Evolutionary conservation across 1,140 invertebrate species (phyloP).

Genomic region (Drosophila mayri): DNA sequence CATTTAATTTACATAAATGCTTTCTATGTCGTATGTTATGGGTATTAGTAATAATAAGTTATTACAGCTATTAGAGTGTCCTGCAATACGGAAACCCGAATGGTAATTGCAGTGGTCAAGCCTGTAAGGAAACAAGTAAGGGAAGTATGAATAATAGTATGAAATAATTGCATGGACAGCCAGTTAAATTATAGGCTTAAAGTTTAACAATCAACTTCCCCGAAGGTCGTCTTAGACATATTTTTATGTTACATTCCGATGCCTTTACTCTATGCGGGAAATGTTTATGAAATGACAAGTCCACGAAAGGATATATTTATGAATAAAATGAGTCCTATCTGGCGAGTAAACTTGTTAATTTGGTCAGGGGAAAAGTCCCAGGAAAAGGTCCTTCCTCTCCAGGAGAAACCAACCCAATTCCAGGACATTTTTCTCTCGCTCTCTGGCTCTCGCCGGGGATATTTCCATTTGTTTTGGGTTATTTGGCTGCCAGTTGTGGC

Average conservation of each 20-base stretch:
- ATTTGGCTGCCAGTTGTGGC: conserved; percentile 46
- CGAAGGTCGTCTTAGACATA: not conserved
- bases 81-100: conserved; percentile 1
- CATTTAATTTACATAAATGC: conserved; percentile 43
- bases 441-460: conserved; percentile 1
- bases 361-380: not conserved
- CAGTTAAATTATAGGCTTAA: not conserved
- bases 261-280: not conserved
- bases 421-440: conserved; percentile 37
- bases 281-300: conserved; percentile 65
- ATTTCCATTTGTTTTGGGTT: conserved; percentile 68
- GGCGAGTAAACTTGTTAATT: not conserved
- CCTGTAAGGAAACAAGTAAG: not conserved
- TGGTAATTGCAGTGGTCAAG: conserved; percentile 28
- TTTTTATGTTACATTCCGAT: not conserved
- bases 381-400: conserved; percentile 22
- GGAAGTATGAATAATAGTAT: not conserved
- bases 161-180: conserved; percentile 1
- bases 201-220: not conserved
- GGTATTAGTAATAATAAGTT: conserved; percentile 24
- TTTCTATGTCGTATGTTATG: conserved; percentile 5
- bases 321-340: not conserved
- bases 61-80: conserved; percentile 24
- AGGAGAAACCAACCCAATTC: conserved; percentile 39
- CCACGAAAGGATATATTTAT: not conserved